Evolutionary conservation across 2,797 vertebrate genomes (phyloP).

Genomic region (Mastacembelus armatus): DNA sequence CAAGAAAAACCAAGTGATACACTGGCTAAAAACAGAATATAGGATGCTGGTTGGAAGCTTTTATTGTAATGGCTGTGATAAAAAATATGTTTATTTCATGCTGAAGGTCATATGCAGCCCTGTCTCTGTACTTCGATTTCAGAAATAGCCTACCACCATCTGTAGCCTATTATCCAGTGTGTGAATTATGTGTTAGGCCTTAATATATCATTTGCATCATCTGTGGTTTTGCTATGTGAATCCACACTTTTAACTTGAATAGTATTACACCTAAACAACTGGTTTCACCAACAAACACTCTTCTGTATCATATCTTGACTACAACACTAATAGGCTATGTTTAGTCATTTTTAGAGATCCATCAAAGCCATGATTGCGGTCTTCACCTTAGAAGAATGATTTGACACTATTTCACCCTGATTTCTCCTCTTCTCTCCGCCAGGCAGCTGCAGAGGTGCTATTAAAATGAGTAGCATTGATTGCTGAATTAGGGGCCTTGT

Average conservation of each 20-base stretch:
- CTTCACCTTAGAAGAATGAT: conserved; percentile 52
- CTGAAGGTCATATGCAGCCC: conserved; percentile 16
- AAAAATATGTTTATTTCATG: conserved; percentile 18
- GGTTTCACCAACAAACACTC: conserved; percentile 11
- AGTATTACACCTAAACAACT: conserved; percentile 23
- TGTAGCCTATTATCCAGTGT: neutral
- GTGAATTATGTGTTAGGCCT: neutral
- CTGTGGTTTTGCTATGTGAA: conserved; percentile 5
- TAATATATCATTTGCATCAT: neutral
- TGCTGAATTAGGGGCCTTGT: conserved; percentile 75
- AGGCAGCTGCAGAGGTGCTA: conserved; percentile 58
- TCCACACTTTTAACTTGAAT: conserved; percentile 4
- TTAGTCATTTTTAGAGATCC: conserved; percentile 19
- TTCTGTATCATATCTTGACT: neutral
- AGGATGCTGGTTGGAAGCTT: conserved; percentile 3
- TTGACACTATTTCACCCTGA: conserved; percentile 53
- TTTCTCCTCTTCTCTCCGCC: conserved; percentile 46
- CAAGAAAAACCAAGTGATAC: conserved; percentile 12
- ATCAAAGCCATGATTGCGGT: conserved; percentile 47
- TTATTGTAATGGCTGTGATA: conserved; percentile 11
- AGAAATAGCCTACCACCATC: neutral
- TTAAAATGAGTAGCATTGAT: conserved; percentile 82
- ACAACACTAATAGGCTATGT: too few relatives aligned
- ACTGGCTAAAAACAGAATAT: conserved; percentile 20
- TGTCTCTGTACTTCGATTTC: neutral